Conservation (phyloP, 2,888 invertebrate species). For the Ischnus inquisitorius region DNA sequence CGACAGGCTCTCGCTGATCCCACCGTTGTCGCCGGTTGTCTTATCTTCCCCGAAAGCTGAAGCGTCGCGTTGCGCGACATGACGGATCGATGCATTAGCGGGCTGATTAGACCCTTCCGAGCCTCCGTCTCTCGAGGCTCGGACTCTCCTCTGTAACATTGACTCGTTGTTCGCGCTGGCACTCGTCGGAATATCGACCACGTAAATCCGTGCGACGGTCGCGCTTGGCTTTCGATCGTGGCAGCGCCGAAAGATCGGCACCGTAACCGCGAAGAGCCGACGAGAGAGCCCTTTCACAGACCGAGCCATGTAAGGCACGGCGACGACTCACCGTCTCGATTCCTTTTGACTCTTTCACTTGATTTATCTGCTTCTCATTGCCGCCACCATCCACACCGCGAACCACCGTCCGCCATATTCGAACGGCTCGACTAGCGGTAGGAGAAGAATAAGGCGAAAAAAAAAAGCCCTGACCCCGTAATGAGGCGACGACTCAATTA, state of each 20-base stretch:
- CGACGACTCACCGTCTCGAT: slow-evolving; percentile 24
- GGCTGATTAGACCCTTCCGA: slow-evolving; percentile 77
- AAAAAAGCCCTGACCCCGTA: slow-evolving; percentile 19
- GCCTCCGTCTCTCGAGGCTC: slow-evolving; percentile 50
- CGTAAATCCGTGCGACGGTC: slow-evolving; percentile 58
- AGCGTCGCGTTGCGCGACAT: slow-evolving; percentile 75
- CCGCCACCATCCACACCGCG: not conserved
- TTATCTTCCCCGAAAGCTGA: slow-evolving; percentile 47
- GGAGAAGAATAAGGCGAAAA: not conserved
- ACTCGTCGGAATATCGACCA: slow-evolving; percentile 44
- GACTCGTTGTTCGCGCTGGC: slow-evolving; percentile 7
- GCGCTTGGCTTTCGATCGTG: slow-evolving; percentile 52
- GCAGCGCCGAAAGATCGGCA: slow-evolving; percentile 3
- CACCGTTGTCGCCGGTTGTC: slow-evolving; percentile 36
- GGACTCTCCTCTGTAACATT: not conserved
- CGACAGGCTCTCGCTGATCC: slow-evolving; percentile 9
- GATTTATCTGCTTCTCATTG: slow-evolving; percentile 26
- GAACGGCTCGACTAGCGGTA: not conserved
- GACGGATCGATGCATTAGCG: slow-evolving; percentile 83
- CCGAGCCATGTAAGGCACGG: slow-evolving; percentile 8
- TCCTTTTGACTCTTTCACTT: slow-evolving; percentile 17
- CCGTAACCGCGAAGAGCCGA: not conserved
- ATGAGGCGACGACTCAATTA: slow-evolving; percentile 74
- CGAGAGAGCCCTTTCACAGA: not conserved
- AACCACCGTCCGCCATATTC: not conserved